Percentiles rank a stretch among this genome's conserved stretches.
Conservation (phyloP, 1,140 invertebrate genomes). For the Sycophila sp. region DNA sequence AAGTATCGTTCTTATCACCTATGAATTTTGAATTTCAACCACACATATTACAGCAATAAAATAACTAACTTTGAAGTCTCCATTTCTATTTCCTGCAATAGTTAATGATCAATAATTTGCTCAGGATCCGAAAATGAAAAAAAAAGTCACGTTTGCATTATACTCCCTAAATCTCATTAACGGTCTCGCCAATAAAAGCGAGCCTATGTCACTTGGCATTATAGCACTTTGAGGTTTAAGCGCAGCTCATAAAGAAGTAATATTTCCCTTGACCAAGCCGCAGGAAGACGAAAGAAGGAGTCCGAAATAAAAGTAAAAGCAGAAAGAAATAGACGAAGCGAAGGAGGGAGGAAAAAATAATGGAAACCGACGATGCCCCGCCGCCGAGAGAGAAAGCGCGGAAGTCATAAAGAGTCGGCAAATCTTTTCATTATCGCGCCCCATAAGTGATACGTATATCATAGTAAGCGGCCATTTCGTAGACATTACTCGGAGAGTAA, state of each 20-base stretch:
- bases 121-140: too few species aligned
- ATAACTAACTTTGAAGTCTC: too few species aligned
- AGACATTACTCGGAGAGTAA: conserved; percentile 55
- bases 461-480: conserved; percentile 62
- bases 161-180: conserved; percentile 1
- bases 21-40: too few species aligned
- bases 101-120: too few species aligned
- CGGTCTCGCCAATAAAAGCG: not conserved
- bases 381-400: conserved; percentile 18
- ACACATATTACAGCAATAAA: too few species aligned
- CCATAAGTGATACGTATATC: conserved; percentile 66
- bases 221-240: conserved; percentile 12
- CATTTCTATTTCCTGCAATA: too few species aligned
- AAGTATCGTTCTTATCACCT: too few species aligned
- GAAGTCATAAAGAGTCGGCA: conserved; percentile 62
- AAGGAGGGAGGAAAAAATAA: conserved; percentile 41
- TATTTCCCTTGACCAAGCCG: not conserved
- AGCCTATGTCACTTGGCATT: conserved; percentile 1
- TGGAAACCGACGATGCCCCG: conserved; percentile 31
- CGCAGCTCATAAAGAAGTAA: conserved; percentile 12
- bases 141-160: too few species aligned
- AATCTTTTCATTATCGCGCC: conserved; percentile 66
- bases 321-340: conserved; percentile 38
- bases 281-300: conserved; percentile 34
- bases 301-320: conserved; percentile 45